Percentiles rank a stretch among this genome's conserved stretches.
Conservation (phyloP, 2,888 invertebrate genomes). For the Hedychridium roseum region DNA sequence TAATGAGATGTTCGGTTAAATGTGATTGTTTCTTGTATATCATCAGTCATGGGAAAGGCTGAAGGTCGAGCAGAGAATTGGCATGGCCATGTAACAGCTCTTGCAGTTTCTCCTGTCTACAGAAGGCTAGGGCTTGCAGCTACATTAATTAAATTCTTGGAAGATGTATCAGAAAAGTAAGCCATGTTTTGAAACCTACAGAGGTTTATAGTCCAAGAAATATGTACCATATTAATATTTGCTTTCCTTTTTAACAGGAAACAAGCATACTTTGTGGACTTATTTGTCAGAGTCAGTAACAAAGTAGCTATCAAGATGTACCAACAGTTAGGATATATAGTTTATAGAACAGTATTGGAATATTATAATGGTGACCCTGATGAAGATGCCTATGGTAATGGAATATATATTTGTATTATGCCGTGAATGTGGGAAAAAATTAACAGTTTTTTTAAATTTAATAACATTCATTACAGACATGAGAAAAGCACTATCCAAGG, state of each 20-base stretch:
- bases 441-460: no score
- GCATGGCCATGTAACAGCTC: conserved; percentile 99
- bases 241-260: conserved; percentile 87
- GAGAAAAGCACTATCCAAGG: conserved; percentile 96
- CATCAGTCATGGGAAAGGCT: conserved; percentile 96
- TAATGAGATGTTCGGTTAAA: conserved; percentile 2
- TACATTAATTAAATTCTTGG: conserved; percentile 91
- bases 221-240: background rate
- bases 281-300: conserved; percentile 98
- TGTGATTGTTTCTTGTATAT: conserved; percentile 9
- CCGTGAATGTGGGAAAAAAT: no score
- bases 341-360: conserved; percentile 94
- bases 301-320: conserved; percentile 98
- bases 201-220: background rate
- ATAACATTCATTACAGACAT: conserved; percentile 82
- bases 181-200: conserved; percentile 37
- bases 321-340: conserved; percentile 92
- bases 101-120: conserved; percentile 95
- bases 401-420: background rate
- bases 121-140: conserved; percentile 92
- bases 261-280: conserved; percentile 95
- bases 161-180: conserved; percentile 95
- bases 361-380: conserved; percentile 98
- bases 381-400: conserved; percentile 96
- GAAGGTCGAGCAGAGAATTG: conserved; percentile 96